Conservation (phyloP, 2,888 invertebrate species). For the Nipponacmea schrenckii region DNA sequence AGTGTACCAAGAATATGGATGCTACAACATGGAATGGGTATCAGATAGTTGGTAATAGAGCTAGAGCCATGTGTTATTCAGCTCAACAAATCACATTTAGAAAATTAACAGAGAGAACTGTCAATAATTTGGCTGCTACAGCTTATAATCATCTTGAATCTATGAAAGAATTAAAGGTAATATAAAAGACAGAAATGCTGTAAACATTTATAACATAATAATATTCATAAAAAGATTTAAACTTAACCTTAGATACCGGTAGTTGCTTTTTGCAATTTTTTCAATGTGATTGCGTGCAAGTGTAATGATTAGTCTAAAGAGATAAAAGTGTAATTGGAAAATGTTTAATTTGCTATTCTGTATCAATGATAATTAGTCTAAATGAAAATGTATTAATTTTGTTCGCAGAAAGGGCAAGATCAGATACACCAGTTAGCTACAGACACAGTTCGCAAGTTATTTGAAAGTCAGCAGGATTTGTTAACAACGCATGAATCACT, state of each 20-base stretch:
- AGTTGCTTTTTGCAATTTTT: too few species aligned
- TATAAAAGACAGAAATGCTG: background rate
- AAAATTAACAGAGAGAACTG: conserved; percentile 75
- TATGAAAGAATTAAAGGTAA: conserved; percentile 70
- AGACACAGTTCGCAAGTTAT: conserved; percentile 68
- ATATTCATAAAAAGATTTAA: too few species aligned
- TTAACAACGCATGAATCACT: conserved; percentile 71
- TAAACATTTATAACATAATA: too few species aligned
- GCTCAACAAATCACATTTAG: conserved; percentile 76
- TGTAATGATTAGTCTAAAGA: too few species aligned
- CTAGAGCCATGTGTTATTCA: conserved; percentile 77
- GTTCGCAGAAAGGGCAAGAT: conserved; percentile 69
- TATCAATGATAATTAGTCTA: too few species aligned
- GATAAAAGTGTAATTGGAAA: too few species aligned
- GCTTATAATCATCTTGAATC: conserved; percentile 71
- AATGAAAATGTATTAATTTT: background rate
- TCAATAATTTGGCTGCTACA: conserved; percentile 74
- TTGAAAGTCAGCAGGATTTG: conserved; percentile 70
- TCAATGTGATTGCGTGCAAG: too few species aligned
- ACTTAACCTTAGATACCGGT: too few species aligned
- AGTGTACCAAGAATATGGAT: conserved; percentile 77
- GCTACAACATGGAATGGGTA: conserved; percentile 78
- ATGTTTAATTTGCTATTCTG: too few species aligned
- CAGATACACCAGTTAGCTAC: conserved; percentile 69
- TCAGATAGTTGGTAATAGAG: conserved; percentile 76